Evolutionary conservation across 2,113 vertebrate species (phyloP), one percentile per base, ranked within the genome.

Genomic region (Eulacestoma nigropectus): DNA sequence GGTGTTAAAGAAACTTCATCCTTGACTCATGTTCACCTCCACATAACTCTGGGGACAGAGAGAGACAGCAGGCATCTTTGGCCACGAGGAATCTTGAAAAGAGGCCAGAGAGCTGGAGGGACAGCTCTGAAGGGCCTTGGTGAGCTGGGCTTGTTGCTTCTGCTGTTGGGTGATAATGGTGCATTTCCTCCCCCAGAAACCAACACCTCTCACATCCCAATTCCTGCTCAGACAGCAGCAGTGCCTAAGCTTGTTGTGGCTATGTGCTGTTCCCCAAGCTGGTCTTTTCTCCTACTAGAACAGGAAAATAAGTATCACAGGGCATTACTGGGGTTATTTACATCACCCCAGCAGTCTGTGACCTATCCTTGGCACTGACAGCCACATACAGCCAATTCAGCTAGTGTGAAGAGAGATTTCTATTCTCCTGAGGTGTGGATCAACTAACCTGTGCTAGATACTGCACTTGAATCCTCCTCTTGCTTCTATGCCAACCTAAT

Each of bases 1-100:
- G 16, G 59, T 84, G n/a, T 87, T 90, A 73, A 55, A 89, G 74
- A 72, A 94, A 83, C 42, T 84, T 84, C 29, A 79, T 78, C 50
- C 47, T 89, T 70, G 41, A 47, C 44, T 50, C 12, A 4, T 7
- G 15, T 44, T 79, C 39, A 63, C 20, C 21, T 83, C 26, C 44
- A 73, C 10, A 26, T 47, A 85, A 52, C 39, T 11, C n/a, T 10
- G 21, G 14, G 49, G 23, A 49, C 37, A 75, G 39, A 76, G 10
- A n/a, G 27, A 77, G 16, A 64, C 16, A 63, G 37, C 5, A 35
- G 29, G n/a, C 7, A 47, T 33, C 18, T 84, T 55, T 37, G n/a
- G 35, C 14, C 23, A 64, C 9, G 33, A 26, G 4, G 35, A 85
- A 68, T 57, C 47, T 52, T 19, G 39, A 68, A 75, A 67, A 72